Evolutionary conservation across 2,888 invertebrate species (phyloP).

Genomic region (Volucella inflata): DNA sequence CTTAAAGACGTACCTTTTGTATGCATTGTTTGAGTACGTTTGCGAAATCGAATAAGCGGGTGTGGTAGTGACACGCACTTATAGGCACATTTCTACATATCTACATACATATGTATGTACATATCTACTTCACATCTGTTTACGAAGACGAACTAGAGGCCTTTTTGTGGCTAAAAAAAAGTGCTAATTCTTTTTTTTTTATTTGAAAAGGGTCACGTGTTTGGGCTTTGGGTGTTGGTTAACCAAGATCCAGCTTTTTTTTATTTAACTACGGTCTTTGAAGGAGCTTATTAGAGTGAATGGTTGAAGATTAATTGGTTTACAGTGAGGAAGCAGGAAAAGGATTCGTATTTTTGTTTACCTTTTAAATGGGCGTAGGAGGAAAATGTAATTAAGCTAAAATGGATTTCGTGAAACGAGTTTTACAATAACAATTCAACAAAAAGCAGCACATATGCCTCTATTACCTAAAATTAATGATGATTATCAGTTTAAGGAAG

Average conservation of each 20-base stretch:
- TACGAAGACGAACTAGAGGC: background rate
- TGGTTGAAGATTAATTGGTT: conserved; percentile 36
- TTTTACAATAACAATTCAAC: conserved; percentile 6
- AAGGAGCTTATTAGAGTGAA: conserved; percentile 39
- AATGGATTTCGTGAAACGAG: conserved; percentile 5
- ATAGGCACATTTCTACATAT: background rate
- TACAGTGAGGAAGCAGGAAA: conserved; percentile 11
- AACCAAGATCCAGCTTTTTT: conserved; percentile 20
- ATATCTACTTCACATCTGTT: background rate
- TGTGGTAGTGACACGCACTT: background rate
- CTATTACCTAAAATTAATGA: background rate
- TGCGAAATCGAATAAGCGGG: background rate
- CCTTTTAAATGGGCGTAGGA: background rate
- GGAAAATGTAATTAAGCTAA: conserved; percentile 27
- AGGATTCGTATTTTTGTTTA: background rate
- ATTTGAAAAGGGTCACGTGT: conserved; percentile 30
- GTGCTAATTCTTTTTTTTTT: conserved; percentile 28
- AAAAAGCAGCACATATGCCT: background rate
- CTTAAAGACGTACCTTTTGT: too few relatives aligned
- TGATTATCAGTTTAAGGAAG: conserved; percentile 9
- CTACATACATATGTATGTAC: background rate
- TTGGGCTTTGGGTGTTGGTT: conserved; percentile 20
- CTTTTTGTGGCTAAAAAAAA: conserved; percentile 9
- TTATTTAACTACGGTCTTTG: conserved; percentile 15
- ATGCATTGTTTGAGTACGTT: too few relatives aligned